Base-by-base conservation (phyloP, 1,140 invertebrate genomes). In the Patella vulgata region DNA sequence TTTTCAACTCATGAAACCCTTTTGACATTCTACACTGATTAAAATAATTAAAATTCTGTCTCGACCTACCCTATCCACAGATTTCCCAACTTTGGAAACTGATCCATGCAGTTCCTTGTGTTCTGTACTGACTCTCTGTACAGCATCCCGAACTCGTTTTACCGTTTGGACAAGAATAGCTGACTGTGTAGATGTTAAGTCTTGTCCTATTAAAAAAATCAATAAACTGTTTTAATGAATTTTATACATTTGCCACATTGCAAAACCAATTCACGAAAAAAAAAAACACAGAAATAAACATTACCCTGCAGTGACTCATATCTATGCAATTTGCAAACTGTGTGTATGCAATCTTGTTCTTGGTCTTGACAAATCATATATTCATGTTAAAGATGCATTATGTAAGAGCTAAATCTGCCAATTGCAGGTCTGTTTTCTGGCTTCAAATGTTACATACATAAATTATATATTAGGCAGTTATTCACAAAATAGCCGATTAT, bases 11-110 rank as follows among this genome's bases (percentile, higher is more conserved):
- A n/a, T n/a, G n/a, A n/a, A n/a, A n/a, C n/a, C n/a, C n/a, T n/a
- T n/a, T n/a, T n/a, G n/a, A n/a, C n/a, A n/a, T n/a, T n/a, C n/a
- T n/a, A n/a, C n/a, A n/a, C n/a, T n/a, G n/a, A n/a, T n/a, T n/a
- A n/a, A n/a, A n/a, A n/a, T n/a, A n/a, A n/a, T n/a, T n/a, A n/a
- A n/a, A n/a, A n/a, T n/a, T n/a, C n/a, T n/a, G n/a, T n/a, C n/a
- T n/a, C n/a, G n/a, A n/a, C n/a, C n/a, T n/a, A 89, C 89, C 74
- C 94, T 90, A 79, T 98, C 96, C 71, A 98, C 96, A 0, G 93
- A 91, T 86, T 98, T 98, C 19, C 96, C 96, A 33, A 98, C 94
- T 88, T 96, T 95, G 0, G 95, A 98, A 1, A 99, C 95, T 53
- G 93, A 92, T 63, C 92, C 92, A 79, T 96, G 94, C 3, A 91